These are phyloP conservation scores for Aulostomus chinensis DNA, from an alignment of 2,797 vertebrate genomes.

Conservation along the genomic window DNA sequence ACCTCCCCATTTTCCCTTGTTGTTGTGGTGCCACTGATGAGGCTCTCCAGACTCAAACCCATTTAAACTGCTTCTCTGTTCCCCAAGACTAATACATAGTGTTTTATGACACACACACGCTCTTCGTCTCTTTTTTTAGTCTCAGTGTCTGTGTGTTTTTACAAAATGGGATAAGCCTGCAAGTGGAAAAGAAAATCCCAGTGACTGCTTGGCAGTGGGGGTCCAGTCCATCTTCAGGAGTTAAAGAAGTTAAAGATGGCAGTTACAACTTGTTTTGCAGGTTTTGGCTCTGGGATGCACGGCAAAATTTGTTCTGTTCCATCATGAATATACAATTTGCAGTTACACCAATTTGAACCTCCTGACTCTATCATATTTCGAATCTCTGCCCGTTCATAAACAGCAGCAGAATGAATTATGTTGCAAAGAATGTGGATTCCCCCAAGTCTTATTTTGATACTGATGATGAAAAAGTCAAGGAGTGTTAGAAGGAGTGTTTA, in stretches of 20 bases:
- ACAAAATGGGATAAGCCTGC: slow-evolving; percentile 41
- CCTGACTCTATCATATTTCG: slow-evolving; percentile 8
- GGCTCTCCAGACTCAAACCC: slow-evolving; percentile 50
- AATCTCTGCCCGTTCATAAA: slow-evolving; percentile 9
- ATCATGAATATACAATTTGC: slow-evolving; percentile 36
- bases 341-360: slow-evolving; percentile 27
- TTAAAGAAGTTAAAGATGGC: slow-evolving; percentile 48
- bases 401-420: background rate
- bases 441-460: background rate
- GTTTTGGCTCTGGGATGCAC: slow-evolving; percentile 27
- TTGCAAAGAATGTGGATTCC: slow-evolving; percentile 3
- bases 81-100: slow-evolving; percentile 48
- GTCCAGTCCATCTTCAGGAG: slow-evolving; percentile 43
- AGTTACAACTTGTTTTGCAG: slow-evolving; percentile 39
- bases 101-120: slow-evolving; percentile 49
- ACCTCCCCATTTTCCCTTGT: slow-evolving; percentile 64
- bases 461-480: too few species aligned
- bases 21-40: slow-evolving; percentile 72
- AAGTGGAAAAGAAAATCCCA: slow-evolving; percentile 61
- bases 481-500: too few species aligned
- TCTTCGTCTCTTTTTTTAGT: slow-evolving; percentile 17
- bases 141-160: slow-evolving; percentile 14
- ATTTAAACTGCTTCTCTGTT: slow-evolving; percentile 46
- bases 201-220: slow-evolving; percentile 43
- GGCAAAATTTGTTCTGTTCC: slow-evolving; percentile 32